Evolutionary conservation across 2,888 invertebrate genomes (phyloP).

Genomic region (Pinctada fucata): DNA sequence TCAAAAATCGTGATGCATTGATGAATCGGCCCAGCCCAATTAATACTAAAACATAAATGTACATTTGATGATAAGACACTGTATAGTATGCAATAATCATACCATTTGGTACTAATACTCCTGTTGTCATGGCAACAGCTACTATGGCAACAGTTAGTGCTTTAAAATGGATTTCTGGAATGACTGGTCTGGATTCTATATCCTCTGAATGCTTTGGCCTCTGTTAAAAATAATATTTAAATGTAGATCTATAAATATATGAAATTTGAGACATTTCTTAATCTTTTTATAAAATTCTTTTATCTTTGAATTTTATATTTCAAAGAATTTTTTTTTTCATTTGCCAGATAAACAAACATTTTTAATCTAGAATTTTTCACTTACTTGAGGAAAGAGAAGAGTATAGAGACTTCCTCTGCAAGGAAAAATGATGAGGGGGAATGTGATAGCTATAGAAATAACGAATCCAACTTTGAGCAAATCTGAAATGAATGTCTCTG

Average conservation of each 20-base stretch:
- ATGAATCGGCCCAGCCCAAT: too few species aligned
- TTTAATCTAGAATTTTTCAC: constrained; percentile 37
- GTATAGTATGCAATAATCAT: constrained; percentile 39
- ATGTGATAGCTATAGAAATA: constrained; percentile 95
- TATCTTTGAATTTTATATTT: too few species aligned
- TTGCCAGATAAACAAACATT: too few species aligned
- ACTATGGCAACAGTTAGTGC: constrained; percentile 90
- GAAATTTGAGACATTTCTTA: not conserved
- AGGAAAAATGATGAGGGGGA: constrained; percentile 97
- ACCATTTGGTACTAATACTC: constrained; percentile 92
- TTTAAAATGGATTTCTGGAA: constrained; percentile 90
- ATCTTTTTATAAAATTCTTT: not conserved
- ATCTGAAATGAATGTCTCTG: constrained; percentile 87
- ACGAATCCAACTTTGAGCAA: constrained; percentile 96
- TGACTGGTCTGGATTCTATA: constrained; percentile 76
- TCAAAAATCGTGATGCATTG: too few species aligned
- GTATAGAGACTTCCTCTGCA: constrained; percentile 96
- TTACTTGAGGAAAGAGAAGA: constrained; percentile 89
- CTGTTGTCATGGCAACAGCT: constrained; percentile 85
- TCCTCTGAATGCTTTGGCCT: constrained; percentile 63
- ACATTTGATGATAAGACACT: too few species aligned
- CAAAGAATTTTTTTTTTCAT: too few species aligned
- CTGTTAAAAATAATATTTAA: constrained; percentile 45
- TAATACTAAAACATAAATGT: too few species aligned
- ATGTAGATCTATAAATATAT: not conserved